phyloP scores from a whole-genome alignment of 2,113 vertebrate genomes.

The Chaetura pelagica region DNA sequence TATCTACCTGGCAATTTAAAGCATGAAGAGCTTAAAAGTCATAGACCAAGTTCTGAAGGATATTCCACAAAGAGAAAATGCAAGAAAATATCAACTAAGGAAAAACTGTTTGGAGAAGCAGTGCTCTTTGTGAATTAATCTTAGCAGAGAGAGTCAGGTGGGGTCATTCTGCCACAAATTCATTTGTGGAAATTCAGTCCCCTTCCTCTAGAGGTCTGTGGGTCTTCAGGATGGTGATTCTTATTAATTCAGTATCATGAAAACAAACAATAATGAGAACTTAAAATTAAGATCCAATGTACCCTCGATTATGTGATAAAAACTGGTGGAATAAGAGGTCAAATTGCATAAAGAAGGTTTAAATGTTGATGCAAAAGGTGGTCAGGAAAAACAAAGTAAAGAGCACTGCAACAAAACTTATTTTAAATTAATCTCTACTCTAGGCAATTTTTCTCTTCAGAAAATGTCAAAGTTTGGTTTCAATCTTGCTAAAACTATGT shows the following conservation, averaged over 20 bases:
- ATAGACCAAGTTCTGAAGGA: not conserved
- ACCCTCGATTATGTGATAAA: not conserved
- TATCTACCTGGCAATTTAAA: not conserved
- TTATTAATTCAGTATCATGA: not conserved
- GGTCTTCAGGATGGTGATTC: not conserved
- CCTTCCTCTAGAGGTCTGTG: not conserved
- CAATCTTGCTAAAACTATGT: not conserved
- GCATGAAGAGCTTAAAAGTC: not conserved
- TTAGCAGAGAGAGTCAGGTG: not conserved
- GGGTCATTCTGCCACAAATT: not conserved
- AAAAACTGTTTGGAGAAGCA: not conserved
- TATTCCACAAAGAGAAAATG: not conserved
- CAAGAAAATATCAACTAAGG: accelerated
- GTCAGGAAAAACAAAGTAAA: not conserved
- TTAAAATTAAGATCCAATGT: not conserved
- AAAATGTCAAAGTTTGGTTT: not conserved
- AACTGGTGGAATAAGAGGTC: not conserved
- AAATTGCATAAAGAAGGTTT: not conserved
- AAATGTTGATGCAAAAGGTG: not conserved
- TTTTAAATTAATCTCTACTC: not conserved
- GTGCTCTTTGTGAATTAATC: not conserved
- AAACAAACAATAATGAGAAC: not conserved
- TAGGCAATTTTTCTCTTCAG: not conserved
- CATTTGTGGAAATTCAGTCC: not conserved
- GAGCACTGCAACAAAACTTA: accelerated